Conservation (phyloP, 1,140 invertebrate species). For the Bombus polaris region DNA sequence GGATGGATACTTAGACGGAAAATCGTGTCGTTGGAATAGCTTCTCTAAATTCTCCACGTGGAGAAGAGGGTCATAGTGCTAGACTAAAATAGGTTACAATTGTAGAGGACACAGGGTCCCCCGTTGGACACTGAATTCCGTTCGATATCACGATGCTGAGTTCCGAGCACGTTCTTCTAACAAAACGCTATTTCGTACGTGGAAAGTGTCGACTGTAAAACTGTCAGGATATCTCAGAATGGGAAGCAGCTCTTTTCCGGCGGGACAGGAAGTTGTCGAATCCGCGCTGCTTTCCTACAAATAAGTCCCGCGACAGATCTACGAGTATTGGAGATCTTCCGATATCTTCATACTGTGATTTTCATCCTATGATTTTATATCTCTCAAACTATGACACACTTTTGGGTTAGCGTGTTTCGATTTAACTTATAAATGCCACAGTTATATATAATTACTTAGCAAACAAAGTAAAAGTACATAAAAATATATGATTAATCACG, state of each 20-base stretch:
- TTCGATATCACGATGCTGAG: constrained; percentile 63
- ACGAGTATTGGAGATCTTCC: neutral
- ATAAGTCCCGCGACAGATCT: constrained; percentile 21
- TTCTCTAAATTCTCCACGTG: constrained; percentile 14
- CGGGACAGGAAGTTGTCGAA: constrained; percentile 64
- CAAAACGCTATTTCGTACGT: constrained; percentile 68
- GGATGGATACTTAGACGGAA: neutral
- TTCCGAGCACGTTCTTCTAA: constrained; percentile 64
- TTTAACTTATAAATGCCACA: too few species aligned
- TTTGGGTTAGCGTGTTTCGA: neutral
- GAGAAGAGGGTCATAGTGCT: constrained; percentile 13
- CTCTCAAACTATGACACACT: neutral
- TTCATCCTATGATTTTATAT: neutral
- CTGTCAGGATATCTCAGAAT: constrained; percentile 67
- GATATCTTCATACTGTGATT: neutral
- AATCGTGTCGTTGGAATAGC: constrained; percentile 10
- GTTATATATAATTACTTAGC: too few species aligned
- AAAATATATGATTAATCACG: too few species aligned
- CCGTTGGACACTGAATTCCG: constrained; percentile 62
- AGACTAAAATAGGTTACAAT: constrained; percentile 64
- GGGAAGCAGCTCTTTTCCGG: constrained; percentile 62
- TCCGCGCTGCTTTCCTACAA: constrained; percentile 37
- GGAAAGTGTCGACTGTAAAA: constrained; percentile 67
- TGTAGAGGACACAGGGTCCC: constrained; percentile 55
- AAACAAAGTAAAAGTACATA: too few species aligned